These are phyloP conservation scores for Hyphantria cunea DNA, from an alignment of 1,140 invertebrate species.

Conservation along the genomic window DNA sequence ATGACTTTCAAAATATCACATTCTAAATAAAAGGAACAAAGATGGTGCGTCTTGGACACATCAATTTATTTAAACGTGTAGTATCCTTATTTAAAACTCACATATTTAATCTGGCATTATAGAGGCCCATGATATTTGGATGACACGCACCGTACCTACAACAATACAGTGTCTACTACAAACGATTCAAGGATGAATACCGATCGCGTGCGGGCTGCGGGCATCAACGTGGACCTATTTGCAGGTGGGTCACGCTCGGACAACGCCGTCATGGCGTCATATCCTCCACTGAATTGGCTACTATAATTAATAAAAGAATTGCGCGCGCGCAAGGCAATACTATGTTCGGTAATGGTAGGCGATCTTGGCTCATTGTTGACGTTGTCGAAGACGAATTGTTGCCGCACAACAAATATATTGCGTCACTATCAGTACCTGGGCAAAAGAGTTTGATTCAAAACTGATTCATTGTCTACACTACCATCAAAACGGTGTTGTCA, in stretches of 20 bases:
- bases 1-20: constrained; percentile 13
- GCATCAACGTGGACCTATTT: constrained; percentile 47
- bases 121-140: constrained; percentile 31
- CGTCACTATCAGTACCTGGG: constrained; percentile 23
- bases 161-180: constrained; percentile 58
- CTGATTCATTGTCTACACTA: constrained; percentile 7
- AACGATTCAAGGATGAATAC: constrained; percentile 69
- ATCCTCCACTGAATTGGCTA: constrained; percentile 74
- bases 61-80: constrained; percentile 7
- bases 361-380: constrained; percentile 61
- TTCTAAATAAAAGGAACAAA: constrained; percentile 4
- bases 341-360: constrained; percentile 67
- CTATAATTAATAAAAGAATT: constrained; percentile 78
- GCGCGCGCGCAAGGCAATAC: constrained; percentile 60
- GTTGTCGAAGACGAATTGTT: constrained; percentile 46
- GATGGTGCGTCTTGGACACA: neutral
- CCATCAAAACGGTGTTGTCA: neutral
- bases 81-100: constrained; percentile 24
- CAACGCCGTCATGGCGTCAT: constrained; percentile 69
- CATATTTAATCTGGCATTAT: constrained; percentile 29
- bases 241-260: constrained; percentile 65
- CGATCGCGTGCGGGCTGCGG: constrained; percentile 52
- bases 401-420: constrained; percentile 37
- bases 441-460: constrained; percentile 8
- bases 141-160: constrained; percentile 48